Base-by-base conservation (phyloP, 2,113 vertebrate species). In the Halcyon malimbica region DNA sequence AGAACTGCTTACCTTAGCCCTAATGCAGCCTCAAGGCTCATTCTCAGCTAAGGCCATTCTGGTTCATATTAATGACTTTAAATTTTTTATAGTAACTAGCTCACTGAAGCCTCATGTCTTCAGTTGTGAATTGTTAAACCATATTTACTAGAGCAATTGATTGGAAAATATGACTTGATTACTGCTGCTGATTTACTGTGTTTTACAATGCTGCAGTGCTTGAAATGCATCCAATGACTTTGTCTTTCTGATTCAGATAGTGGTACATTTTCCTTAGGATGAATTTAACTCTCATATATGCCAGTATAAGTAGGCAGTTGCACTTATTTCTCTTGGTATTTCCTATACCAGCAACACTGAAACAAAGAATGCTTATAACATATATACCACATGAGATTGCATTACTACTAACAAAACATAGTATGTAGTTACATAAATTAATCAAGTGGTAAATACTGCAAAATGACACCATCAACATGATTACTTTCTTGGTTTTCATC, bases 91-190 rank as follows among this genome's bases (percentile, higher is more conserved):
- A 76, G 60, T 20, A 87, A 42, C 48, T 64, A 8, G 23, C 85
- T 91, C 65, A 68, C 62, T 60, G 78, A 79, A 91, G 46, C 15
- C 35, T 89, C 57, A 51, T 5, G 1, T 75, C 83, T 64, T 63
- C 25, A 23, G 57, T 69, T 1, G 2, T 24, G 92, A 85, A 85
- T 85, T 91, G 74, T 94, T 85, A 56, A 19, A 64, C n/a, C 3
- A 4, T 73, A 67, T 90, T 94, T 96, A 79, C 53, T 53, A 46
- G 24, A 85, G 84, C 90, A 95, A 90, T 94, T 90, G 67, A 88
- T 85, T 91, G 78, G 92, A 93, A 95, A 93, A 93, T 93, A 71
- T 39, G 3, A 84, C 74, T 93, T 87, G 74, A 93, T 94, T 87
- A n/a, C 73, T 85, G n/a, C 62, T 89, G 42, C 56, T 91, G 69